Evolutionary conservation across 2,888 invertebrate genomes (phyloP), one percentile per base, ranked within the genome.

Genomic region (Euclidia mi): DNA sequence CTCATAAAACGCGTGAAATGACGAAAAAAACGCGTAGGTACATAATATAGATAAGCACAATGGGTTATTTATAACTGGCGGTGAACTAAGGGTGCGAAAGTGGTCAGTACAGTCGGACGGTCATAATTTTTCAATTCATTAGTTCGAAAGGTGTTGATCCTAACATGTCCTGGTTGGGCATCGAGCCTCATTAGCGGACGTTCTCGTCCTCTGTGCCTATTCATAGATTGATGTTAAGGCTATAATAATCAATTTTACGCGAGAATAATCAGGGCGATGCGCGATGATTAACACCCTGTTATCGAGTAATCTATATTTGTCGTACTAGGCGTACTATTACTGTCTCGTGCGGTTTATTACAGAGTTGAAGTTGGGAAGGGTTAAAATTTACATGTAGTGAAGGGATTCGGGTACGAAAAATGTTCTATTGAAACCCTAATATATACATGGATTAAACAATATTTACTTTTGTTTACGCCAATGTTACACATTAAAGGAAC

Each of bases 71-170:
- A 88, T 84, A 85, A 79, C 82, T 81, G 78, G 62, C 79, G 84
- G 87, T 56, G 49, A 80, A 71, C 68, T 78, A 87, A 72, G 88
- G 87, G 85, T 84, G 89, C 87, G 81, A 92, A 92, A 90, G 89
- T 81, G 92, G 91, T 89, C 90, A 85, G 64, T 85, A 88, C 92
- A 91, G 90, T 81, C 78, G 82, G 88, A 84, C 87, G 92, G 85
- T 82, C 89, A 91, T 90, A 78, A 89, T 90, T 91, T 90, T 87
- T 90, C 93, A 88, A 87, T 88, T 92, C 91, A 93, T 93, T 94
- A 91, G 78, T 79, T 73, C 76, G 60, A 49, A 68, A 71, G 72
- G 69, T 71, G 81, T 82, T 79, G 81, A 81, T 80, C 79, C 78
- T 74, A 59, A 71, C 75, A 77, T 84, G 88, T 85, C 87, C 90